These are phyloP conservation scores for Macrobrachium rosenbergii DNA, from an alignment of 1,140 invertebrate genomes.

Conservation along the genomic window DNA sequence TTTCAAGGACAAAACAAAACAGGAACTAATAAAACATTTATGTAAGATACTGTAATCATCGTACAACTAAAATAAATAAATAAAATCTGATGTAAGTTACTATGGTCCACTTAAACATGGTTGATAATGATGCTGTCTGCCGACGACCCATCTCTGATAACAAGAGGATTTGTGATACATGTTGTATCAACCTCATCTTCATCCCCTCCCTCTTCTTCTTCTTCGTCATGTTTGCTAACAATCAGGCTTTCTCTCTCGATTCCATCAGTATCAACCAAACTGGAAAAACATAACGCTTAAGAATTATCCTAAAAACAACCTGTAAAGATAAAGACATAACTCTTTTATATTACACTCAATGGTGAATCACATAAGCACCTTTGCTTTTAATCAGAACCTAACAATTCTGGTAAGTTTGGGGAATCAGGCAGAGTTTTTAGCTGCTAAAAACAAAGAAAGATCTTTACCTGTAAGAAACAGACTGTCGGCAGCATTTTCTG, in stretches of 20 bases:
- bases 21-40: too few relatives aligned
- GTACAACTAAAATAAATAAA: too few relatives aligned
- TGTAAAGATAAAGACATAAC: not conserved
- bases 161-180: constrained; percentile 5
- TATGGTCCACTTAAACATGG: not conserved
- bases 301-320: not conserved
- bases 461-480: constrained; percentile 41
- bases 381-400: not conserved
- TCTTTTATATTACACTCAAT: not conserved
- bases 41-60: too few relatives aligned
- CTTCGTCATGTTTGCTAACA: constrained; percentile 26
- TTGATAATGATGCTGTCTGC: constrained; percentile 17
- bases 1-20: too few relatives aligned
- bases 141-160: constrained; percentile 3
- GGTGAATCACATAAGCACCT: not conserved
- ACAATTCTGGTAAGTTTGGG: not conserved
- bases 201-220: constrained; percentile 37
- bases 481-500: constrained; percentile 43
- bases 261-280: constrained; percentile 56
- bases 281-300: constrained; percentile 22
- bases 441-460: not conserved
- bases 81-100: too few relatives aligned
- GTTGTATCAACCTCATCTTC: constrained; percentile 49
- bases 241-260: constrained; percentile 53
- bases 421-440: too few relatives aligned